Base-by-base conservation (phyloP, 2,797 vertebrate genomes). In the Ciconia nigra region DNA sequence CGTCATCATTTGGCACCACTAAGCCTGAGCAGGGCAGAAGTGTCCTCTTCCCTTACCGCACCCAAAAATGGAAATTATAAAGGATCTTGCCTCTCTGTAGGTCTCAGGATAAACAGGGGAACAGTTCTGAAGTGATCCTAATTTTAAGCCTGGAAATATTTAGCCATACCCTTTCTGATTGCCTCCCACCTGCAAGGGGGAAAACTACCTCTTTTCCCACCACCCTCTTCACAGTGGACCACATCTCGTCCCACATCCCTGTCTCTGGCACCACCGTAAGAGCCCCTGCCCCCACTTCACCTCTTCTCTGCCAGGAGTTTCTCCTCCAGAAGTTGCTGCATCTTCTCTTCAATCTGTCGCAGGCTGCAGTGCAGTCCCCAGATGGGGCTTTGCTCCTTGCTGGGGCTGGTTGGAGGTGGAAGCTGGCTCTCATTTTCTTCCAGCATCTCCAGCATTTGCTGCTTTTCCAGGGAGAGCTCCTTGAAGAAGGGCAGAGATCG, bases 401-500 rank as follows among this genome's bases (percentile, higher is more conserved):
- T 98, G 79, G 95, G 96, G 94, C 15, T 96, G 67, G 39, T 79
- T 92, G 83, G 89, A 49, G 83, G 37, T 89, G 80, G 96, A 35
- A 94, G 4, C 57, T 98, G 97, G 42, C 80, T 91, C 77, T 98
- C 98, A 37, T 98, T 98, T 90, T 98, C 98, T 57, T 98, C 98
- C 88, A 99, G 96, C 97, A 99, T 98, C 93, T 99, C 98, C 91
- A 99, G 97, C 44, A 99, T 99, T 92, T 98, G 98, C 96, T 98
- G 98, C 96, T 99, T 99, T 98, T 99, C 99, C 95, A 98, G 91
- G 24, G 99, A 99, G 52, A 99, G 98, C 71, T 99, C 99, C 99
- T 99, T 96, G 55, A 57, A 77, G 25, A 42, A 57, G 35, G 58
- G 31, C 35, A 70, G 59, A 39, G 49, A n/a, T 35, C 51, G 26